Evolutionary conservation across 2,113 vertebrate genomes (phyloP).

Genomic region (Nothobranchius kuhntae): DNA sequence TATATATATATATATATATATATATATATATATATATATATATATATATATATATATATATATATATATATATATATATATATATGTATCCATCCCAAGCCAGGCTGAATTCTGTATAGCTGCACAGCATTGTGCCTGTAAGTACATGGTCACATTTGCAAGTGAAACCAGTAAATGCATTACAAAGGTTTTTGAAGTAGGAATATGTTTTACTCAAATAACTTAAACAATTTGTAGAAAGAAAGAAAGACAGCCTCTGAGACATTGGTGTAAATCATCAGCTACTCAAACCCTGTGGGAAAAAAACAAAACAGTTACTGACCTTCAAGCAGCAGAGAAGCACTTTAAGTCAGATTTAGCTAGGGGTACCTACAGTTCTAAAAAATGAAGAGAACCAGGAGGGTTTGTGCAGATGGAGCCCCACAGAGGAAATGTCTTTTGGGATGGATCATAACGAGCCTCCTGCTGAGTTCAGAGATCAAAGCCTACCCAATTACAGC

Average conservation of each 20-base stretch:
- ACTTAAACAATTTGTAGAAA: neutral
- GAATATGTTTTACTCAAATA: no score
- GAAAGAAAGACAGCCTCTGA: neutral
- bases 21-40: no score
- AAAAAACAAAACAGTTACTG: conserved; percentile 21
- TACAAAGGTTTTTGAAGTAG: no score
- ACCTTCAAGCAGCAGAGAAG: conserved; percentile 45
- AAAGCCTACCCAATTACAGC: conserved; percentile 60
- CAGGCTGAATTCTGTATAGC: no score
- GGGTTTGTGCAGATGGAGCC: conserved; percentile 26
- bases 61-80: no score
- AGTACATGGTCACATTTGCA: no score
- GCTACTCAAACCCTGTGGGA: neutral
- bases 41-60: no score
- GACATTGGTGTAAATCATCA: neutral
- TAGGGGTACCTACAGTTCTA: conserved; percentile 17
- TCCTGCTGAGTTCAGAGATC: conserved; percentile 54
- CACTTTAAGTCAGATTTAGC: conserved; percentile 41
- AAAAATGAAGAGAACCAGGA: conserved; percentile 38
- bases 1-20: no score
- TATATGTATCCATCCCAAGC: no score
- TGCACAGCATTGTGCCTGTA: no score
- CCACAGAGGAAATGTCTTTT: conserved; percentile 31
- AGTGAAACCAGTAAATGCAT: no score
- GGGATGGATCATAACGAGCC: conserved; percentile 45